Base-by-base conservation (phyloP, 2,797 vertebrate genomes). In the Sebastes iracundus region DNA sequence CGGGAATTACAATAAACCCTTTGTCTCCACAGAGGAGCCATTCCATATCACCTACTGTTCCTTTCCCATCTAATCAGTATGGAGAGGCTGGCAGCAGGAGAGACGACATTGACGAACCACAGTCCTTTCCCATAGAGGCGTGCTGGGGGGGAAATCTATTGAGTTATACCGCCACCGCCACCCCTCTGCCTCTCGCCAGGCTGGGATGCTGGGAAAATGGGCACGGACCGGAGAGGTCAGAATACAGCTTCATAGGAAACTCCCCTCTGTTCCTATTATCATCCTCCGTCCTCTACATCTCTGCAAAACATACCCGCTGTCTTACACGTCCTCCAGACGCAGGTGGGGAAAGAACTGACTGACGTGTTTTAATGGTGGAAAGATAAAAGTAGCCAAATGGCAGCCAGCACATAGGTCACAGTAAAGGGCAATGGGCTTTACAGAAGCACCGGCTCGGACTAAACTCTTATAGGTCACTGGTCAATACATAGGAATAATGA, bases 401-500 rank as follows among this genome's bases (percentile, higher is more conserved):
- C 88, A 81, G 76, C 67, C 77, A 53, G 76, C 64, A 42, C 23
- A 89, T 85, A 85, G 90, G 89, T 90, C 87, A 92, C 32, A 3
- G 69, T 83, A 93, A 93, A 93, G 92, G 90, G 71, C 90, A 90
- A 63, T 7, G 28, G 77, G 72, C 53, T 88, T 87, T 81, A 79
- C 30, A 81, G 79, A 81, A 28, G 78, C 81, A 68, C 62, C 10
- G 1, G 72, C 81, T 75, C 53, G 2, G 67, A 75, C 73, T 62
- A 60, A 77, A 80, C 66, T 61, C 83, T 77, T 71, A 89, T 88
- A 93, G 91, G 89, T 93, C 88, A 88, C 79, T 69, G 72, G 82
- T 92, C 90, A 89, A 91, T 92, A 88, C 80, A 81, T 77, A 77
- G 77, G 67, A 88, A 92, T 91, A 90, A 92, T 87, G 65, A 88